Conservation (phyloP, 2,113 vertebrate species). For the Xyliphius kryptos region DNA sequence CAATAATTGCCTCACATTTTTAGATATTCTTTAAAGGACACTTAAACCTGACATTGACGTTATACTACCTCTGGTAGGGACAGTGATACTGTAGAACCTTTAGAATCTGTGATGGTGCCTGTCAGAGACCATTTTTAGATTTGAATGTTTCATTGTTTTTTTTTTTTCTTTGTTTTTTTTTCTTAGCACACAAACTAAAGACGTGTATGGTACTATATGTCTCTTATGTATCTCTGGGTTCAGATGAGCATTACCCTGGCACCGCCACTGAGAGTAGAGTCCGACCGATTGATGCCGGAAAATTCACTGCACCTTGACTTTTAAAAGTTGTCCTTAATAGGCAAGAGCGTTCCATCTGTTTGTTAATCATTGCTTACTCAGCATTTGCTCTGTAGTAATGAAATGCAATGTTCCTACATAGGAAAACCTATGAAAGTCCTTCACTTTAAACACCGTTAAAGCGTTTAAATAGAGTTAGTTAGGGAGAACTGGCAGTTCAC, state of each 20-base stretch:
- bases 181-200: constrained; percentile 32
- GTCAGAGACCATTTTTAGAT: constrained; percentile 43
- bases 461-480: constrained; percentile 34
- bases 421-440: background rate
- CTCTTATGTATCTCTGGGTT: constrained; percentile 31
- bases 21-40: constrained; percentile 49
- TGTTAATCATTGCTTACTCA: background rate
- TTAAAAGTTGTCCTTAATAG: constrained; percentile 9
- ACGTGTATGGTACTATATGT: constrained; percentile 40
- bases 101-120: constrained; percentile 46
- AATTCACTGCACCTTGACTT: background rate
- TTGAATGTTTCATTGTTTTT: constrained; percentile 33
- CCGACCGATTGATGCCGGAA: constrained; percentile 29
- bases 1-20: constrained; percentile 57
- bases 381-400: constrained; percentile 8
- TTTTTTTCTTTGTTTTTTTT: constrained; percentile 31
- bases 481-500: constrained; percentile 11
- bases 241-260: constrained; percentile 18
- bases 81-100: constrained; percentile 45
- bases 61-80: constrained; percentile 48
- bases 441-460: constrained; percentile 31
- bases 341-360: constrained; percentile 11
- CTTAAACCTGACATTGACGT: constrained; percentile 43
- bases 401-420: background rate
- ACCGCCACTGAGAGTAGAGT: constrained; percentile 39